These are phyloP conservation scores for Philopotamus ludificatus DNA, from an alignment of 1,140 invertebrate genomes.

Conservation along the genomic window DNA sequence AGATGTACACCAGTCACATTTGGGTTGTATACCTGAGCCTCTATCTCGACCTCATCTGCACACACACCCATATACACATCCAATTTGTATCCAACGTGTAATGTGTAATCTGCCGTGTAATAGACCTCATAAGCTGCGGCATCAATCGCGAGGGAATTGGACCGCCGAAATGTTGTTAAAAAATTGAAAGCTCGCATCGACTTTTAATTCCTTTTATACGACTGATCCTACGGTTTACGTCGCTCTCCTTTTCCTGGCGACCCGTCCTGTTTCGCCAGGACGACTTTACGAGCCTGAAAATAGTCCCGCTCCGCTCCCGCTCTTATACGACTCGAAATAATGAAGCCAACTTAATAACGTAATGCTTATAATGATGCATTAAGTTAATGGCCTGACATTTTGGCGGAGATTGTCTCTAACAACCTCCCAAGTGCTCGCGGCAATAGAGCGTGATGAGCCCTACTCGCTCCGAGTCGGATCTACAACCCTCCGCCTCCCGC, in stretches of 20 bases:
- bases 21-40: slow-evolving; percentile 1
- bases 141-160: no score
- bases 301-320: slow-evolving; percentile 26
- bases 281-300: slow-evolving; percentile 35
- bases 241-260: slow-evolving; percentile 18
- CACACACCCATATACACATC: background rate
- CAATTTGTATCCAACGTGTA: background rate
- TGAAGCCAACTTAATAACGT: slow-evolving; percentile 38
- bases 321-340: slow-evolving; percentile 37
- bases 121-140: no score
- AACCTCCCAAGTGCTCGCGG: background rate
- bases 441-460: slow-evolving; percentile 10
- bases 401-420: slow-evolving; percentile 22
- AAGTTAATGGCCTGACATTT: slow-evolving; percentile 35
- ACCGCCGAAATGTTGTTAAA: no score
- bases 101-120: background rate
- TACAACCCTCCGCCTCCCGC: no score
- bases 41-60: background rate
- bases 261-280: slow-evolving; percentile 31
- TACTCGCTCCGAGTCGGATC: no score
- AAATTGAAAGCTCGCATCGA: background rate
- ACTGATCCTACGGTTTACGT: background rate
- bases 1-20: background rate
- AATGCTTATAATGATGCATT: slow-evolving; percentile 39
- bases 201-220: slow-evolving; percentile 8